These are phyloP conservation scores for Eubasilissa splendida DNA, from an alignment of 2,888 invertebrate genomes.

Conservation along the genomic window DNA sequence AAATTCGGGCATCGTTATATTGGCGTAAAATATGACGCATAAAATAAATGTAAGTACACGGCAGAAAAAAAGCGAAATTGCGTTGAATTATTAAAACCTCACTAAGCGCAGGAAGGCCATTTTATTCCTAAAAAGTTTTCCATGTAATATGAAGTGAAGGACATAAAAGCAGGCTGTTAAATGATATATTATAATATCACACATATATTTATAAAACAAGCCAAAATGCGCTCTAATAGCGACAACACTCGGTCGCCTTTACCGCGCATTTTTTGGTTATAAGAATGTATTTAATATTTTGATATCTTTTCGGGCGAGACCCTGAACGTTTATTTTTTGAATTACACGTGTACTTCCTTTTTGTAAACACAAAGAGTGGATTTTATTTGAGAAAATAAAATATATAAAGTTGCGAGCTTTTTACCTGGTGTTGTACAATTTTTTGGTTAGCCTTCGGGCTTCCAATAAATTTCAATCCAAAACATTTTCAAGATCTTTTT, in stretches of 20 bases:
- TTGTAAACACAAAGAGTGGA: no score
- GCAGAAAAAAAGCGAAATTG: slow-evolving; percentile 21
- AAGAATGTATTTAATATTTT: slow-evolving; percentile 4
- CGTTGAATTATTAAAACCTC: slow-evolving; percentile 15
- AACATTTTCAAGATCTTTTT: no score
- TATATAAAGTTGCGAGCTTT: no score
- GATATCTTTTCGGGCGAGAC: not conserved
- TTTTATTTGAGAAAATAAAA: no score
- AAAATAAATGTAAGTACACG: not conserved
- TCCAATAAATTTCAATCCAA: no score
- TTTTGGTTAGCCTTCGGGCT: no score
- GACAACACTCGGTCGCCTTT: not conserved
- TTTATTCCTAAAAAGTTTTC: slow-evolving; percentile 6
- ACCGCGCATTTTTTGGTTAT: slow-evolving; percentile 1
- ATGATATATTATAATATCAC: slow-evolving; percentile 27
- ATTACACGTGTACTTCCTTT: no score
- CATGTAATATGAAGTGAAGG: slow-evolving; percentile 26
- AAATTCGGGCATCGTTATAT: no score
- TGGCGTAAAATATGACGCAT: no score
- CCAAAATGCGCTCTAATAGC: slow-evolving; percentile 12
- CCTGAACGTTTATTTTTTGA: no score
- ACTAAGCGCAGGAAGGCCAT: not conserved
- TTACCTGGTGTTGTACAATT: no score
- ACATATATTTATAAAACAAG: slow-evolving; percentile 15
- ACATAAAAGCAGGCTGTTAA: slow-evolving; percentile 34